Percentiles rank a stretch among this genome's conserved stretches.
phyloP scores from a whole-genome alignment of 2,888 invertebrate species.

The Gnatocerus cornutus region DNA sequence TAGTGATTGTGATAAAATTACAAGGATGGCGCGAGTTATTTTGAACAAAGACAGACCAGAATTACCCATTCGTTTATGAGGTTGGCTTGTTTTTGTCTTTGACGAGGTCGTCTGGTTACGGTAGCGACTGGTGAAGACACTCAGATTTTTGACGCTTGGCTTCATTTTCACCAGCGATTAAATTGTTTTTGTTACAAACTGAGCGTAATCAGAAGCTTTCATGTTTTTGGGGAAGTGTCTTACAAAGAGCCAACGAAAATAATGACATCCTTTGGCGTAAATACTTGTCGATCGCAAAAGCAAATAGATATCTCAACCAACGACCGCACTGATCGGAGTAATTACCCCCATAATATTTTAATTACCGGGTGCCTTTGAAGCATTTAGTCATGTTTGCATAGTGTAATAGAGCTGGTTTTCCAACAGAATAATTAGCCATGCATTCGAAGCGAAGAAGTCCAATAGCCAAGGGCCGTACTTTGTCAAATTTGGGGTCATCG shows the following conservation, averaged over 20 bases:
- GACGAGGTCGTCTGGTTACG: slow-evolving; percentile 52
- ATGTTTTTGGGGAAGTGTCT: slow-evolving; percentile 8
- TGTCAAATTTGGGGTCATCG: slow-evolving; percentile 43
- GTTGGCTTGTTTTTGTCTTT: slow-evolving; percentile 54
- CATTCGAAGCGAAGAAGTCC: slow-evolving; percentile 31
- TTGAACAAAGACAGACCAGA: slow-evolving; percentile 44
- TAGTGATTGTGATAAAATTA: slow-evolving; percentile 44
- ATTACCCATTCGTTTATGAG: slow-evolving; percentile 56
- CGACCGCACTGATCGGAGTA: slow-evolving; percentile 44
- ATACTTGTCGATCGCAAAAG: not conserved
- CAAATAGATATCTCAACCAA: slow-evolving; percentile 36
- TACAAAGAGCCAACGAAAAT: too few species aligned
- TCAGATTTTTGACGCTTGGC: slow-evolving; percentile 46
- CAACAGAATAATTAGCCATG: slow-evolving; percentile 28
- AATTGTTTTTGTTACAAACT: slow-evolving; percentile 42
- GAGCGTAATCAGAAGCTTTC: slow-evolving; percentile 30
- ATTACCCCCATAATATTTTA: slow-evolving; percentile 54
- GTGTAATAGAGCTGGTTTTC: slow-evolving; percentile 57
- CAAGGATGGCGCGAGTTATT: slow-evolving; percentile 40
- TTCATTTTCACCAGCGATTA: slow-evolving; percentile 41
- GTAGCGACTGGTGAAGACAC: slow-evolving; percentile 32
- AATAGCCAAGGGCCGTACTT: slow-evolving; percentile 35
- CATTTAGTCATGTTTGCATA: slow-evolving; percentile 58
- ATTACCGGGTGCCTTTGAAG: slow-evolving; percentile 52
- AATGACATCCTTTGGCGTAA: too few species aligned